These are phyloP conservation scores for Arrhopalites spinosus DNA, from an alignment of 2,888 invertebrate genomes.

Conservation along the genomic window DNA sequence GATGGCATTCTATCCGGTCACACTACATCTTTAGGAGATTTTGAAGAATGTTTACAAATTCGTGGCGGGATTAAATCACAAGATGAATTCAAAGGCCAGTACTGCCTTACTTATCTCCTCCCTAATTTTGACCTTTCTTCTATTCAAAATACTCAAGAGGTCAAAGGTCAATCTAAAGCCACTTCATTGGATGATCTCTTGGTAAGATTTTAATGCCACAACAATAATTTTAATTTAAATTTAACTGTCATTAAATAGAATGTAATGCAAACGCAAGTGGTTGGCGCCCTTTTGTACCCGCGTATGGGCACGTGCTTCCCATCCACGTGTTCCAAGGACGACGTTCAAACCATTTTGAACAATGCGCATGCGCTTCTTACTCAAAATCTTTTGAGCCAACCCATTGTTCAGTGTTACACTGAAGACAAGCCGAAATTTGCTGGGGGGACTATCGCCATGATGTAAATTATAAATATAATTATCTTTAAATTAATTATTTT, in stretches of 20 bases:
- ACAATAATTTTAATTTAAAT: neutral
- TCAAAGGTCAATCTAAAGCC: neutral
- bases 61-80: neutral
- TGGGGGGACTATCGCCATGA: slow-evolving; percentile 7
- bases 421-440: slow-evolving; percentile 19
- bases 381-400: neutral
- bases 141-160: no score
- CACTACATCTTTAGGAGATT: slow-evolving; percentile 61
- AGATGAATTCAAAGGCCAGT: slow-evolving; percentile 40
- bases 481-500: no score
- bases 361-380: neutral
- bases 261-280: neutral
- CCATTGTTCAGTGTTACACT: neutral
- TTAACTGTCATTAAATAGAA: no score
- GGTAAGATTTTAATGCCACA: neutral
- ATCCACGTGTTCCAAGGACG: slow-evolving; percentile 17
- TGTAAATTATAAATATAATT: neutral
- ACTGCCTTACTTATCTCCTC: slow-evolving; percentile 40
- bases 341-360: neutral
- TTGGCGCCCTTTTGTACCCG: neutral
- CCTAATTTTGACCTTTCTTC: no score
- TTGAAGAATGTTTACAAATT: slow-evolving; percentile 60
- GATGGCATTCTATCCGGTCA: slow-evolving; percentile 62
- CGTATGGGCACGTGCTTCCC: slow-evolving; percentile 24
- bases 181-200: neutral